Evolutionary conservation across 2,888 invertebrate species (phyloP).

Genomic region (Thera britannica): DNA sequence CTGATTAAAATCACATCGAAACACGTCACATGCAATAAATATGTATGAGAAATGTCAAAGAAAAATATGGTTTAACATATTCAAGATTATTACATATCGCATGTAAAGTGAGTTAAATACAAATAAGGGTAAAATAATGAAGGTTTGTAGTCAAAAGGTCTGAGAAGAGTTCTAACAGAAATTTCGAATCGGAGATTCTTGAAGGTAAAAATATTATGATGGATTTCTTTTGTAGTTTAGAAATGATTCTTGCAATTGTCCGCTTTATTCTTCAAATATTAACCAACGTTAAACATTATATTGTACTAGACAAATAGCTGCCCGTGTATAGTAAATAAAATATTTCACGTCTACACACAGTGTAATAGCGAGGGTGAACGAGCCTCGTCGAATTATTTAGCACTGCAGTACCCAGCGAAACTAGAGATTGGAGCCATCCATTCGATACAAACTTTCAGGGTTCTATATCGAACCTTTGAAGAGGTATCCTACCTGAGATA

Average conservation of each 20-base stretch:
- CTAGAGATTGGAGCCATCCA: constrained; percentile 22
- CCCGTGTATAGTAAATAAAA: neutral
- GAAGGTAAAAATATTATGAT: no score
- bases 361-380: neutral
- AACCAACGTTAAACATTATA: no score
- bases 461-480: no score
- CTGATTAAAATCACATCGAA: constrained; percentile 21
- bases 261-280: no score
- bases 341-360: neutral
- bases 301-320: no score
- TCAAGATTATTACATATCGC: neutral
- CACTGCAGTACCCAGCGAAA: constrained; percentile 11
- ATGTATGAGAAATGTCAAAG: constrained; percentile 26
- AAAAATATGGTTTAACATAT: constrained; percentile 14
- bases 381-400: constrained; percentile 34
- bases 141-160: no score
- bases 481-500: no score
- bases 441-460: constrained; percentile 22
- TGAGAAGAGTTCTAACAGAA: no score
- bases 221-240: no score
- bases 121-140: no score
- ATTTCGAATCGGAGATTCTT: no score
- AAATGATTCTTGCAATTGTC: no score
- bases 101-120: neutral
- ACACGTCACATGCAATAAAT: constrained; percentile 13